A percentile compares a stretch with the other conserved stretches of the same genome.
These are phyloP conservation scores for Odontomyia ornata DNA, from an alignment of 2,888 invertebrate species.

Conservation along the genomic window DNA sequence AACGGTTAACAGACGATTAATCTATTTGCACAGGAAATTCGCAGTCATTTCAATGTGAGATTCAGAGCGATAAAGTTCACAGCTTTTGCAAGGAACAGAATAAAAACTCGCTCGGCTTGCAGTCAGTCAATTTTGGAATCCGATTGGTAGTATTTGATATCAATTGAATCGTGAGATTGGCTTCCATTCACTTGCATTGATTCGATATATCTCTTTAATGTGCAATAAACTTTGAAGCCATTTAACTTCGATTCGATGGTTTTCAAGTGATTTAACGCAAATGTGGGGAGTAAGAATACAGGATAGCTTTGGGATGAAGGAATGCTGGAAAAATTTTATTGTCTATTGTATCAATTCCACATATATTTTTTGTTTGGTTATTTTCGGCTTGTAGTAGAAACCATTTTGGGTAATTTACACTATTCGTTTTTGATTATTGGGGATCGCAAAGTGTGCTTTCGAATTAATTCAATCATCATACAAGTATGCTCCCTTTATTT, in stretches of 20 bases:
- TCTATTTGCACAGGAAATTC: conserved; percentile 44
- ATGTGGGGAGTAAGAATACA: conserved; percentile 30
- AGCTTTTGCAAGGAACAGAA: too few relatives aligned
- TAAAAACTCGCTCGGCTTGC: neutral
- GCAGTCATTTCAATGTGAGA: neutral
- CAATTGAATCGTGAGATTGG: conserved; percentile 46
- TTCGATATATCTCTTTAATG: conserved; percentile 46
- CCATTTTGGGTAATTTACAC: too few relatives aligned
- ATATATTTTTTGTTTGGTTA: too few relatives aligned
- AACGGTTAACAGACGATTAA: conserved; percentile 49
- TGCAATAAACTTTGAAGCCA: conserved; percentile 46
- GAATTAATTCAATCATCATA: too few relatives aligned
- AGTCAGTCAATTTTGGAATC: conserved; percentile 15
- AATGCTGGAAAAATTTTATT: too few relatives aligned
- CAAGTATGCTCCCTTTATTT: too few relatives aligned
- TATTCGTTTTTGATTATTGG: too few relatives aligned
- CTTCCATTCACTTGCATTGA: conserved; percentile 14
- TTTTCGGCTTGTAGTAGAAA: too few relatives aligned
- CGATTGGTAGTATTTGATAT: conserved; percentile 34
- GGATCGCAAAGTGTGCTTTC: too few relatives aligned
- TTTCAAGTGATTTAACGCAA: conserved; percentile 49
- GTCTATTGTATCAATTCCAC: too few relatives aligned
- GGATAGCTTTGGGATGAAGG: too few relatives aligned
- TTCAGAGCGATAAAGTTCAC: too few relatives aligned
- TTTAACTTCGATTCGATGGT: conserved; percentile 49